phyloP scores from a whole-genome alignment of 2,888 invertebrate genomes.

The Macrosoma leucophasiata region DNA sequence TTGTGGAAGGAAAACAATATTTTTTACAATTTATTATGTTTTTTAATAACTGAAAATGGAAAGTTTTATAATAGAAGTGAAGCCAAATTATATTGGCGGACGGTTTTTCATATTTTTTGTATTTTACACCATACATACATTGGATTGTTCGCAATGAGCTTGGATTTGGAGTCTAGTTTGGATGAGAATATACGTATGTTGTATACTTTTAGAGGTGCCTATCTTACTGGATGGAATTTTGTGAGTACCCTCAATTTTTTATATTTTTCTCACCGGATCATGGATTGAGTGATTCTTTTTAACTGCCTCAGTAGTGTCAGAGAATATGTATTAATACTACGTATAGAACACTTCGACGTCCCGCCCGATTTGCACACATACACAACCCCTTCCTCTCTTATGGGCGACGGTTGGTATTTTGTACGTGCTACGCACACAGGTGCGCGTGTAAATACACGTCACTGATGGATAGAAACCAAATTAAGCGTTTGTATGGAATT shows the following conservation, averaged over 20 bases:
- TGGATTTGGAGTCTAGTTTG: constrained; percentile 31
- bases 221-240: constrained; percentile 60
- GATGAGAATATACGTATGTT: constrained; percentile 37
- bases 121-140: constrained; percentile 43
- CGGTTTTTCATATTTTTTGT: constrained; percentile 44
- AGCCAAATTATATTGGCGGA: constrained; percentile 52
- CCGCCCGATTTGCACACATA: too few relatives aligned
- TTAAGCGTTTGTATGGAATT: too few relatives aligned
- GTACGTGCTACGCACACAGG: too few relatives aligned
- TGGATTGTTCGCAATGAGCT: constrained; percentile 29
- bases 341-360: too few relatives aligned
- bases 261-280: too few relatives aligned
- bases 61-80: constrained; percentile 57
- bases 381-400: too few relatives aligned
- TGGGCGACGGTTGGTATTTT: too few relatives aligned
- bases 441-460: too few relatives aligned
- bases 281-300: too few relatives aligned
- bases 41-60: constrained; percentile 60
- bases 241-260: constrained; percentile 42
- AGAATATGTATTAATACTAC: too few relatives aligned
- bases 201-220: constrained; percentile 37
- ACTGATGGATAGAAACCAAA: too few relatives aligned
- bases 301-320: too few relatives aligned
- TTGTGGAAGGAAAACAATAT: constrained; percentile 52
- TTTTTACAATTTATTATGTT: constrained; percentile 55